Percentiles rank a stretch among this genome's conserved stretches.
These are phyloP conservation scores for Venusia cambrica DNA, from an alignment of 2,888 invertebrate species.

Conservation along the genomic window DNA sequence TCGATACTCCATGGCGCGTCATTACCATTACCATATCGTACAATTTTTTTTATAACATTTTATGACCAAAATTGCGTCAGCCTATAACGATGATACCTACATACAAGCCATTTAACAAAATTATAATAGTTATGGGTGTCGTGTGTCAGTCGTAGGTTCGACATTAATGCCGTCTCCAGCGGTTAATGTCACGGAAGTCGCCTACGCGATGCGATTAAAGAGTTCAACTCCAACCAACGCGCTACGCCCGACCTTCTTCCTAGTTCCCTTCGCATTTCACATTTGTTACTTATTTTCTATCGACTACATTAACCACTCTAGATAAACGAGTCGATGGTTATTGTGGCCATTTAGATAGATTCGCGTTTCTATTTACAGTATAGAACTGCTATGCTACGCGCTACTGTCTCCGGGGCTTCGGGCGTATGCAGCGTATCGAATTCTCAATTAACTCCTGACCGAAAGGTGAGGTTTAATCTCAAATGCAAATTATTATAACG, in stretches of 20 bases:
- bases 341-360: slow-evolving; percentile 5
- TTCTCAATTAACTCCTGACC: slow-evolving; percentile 32
- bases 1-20: too few species aligned
- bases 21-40: too few species aligned
- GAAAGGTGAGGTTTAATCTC: slow-evolving; percentile 28
- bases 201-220: slow-evolving; percentile 55
- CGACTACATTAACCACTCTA: slow-evolving; percentile 14
- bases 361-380: slow-evolving; percentile 9
- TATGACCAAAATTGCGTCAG: slow-evolving; percentile 21
- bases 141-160: slow-evolving; percentile 45
- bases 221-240: slow-evolving; percentile 34
- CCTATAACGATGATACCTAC: slow-evolving; percentile 23
- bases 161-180: slow-evolving; percentile 42
- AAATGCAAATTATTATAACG: slow-evolving; percentile 31
- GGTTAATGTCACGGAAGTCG: slow-evolving; percentile 54
- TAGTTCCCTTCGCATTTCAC: slow-evolving; percentile 22
- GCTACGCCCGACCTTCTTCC: slow-evolving; percentile 22
- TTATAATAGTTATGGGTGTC: slow-evolving; percentile 53
- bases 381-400: slow-evolving; percentile 24
- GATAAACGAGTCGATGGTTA: slow-evolving; percentile 10
- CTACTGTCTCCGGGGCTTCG: too few species aligned
- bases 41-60: slow-evolving; percentile 25
- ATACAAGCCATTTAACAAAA: slow-evolving; percentile 40
- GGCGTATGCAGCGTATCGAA: slow-evolving; percentile 29
- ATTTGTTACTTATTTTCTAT: slow-evolving; percentile 25